Percentiles rank a stretch among this genome's conserved stretches.
Evolutionary conservation across 2,113 vertebrate species (phyloP).

Genomic region (Pelobates fuscus): DNA sequence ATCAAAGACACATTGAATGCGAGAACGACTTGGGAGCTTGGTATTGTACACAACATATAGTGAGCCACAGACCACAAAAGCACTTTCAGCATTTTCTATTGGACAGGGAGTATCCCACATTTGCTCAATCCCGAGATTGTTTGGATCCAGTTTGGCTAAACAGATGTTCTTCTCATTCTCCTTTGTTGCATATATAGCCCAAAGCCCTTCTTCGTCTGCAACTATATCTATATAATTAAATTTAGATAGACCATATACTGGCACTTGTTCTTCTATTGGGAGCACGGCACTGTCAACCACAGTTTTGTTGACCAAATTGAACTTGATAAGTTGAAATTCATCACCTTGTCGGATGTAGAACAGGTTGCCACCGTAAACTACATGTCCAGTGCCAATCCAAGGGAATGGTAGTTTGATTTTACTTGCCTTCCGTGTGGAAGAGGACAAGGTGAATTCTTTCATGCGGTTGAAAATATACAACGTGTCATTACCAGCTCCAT

Average conservation of each 20-base stretch:
- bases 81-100: conserved; percentile 85
- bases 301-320: conserved; percentile 76
- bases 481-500: conserved; percentile 79
- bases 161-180: conserved; percentile 86
- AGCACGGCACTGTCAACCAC: conserved; percentile 87
- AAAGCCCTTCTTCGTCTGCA: conserved; percentile 87
- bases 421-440: conserved; percentile 69
- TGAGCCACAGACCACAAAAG: conserved; percentile 89
- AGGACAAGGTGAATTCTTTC: conserved; percentile 78
- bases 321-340: conserved; percentile 87
- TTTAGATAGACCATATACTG: conserved; percentile 81
- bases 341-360: conserved; percentile 80
- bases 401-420: conserved; percentile 80
- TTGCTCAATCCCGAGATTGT: conserved; percentile 87
- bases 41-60: conserved; percentile 97
- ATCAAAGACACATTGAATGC: conserved; percentile 91
- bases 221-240: conserved; percentile 86
- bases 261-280: conserved; percentile 75
- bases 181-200: conserved; percentile 84
- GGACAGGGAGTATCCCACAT: conserved; percentile 96
- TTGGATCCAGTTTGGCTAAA: conserved; percentile 89
- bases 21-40: conserved; percentile 82
- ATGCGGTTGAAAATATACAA: conserved; percentile 82
- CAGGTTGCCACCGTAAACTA: conserved; percentile 82
- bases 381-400: conserved; percentile 82